These are phyloP conservation scores for Cryptus viduatorius DNA, from an alignment of 2,888 invertebrate genomes.

Conservation along the genomic window DNA sequence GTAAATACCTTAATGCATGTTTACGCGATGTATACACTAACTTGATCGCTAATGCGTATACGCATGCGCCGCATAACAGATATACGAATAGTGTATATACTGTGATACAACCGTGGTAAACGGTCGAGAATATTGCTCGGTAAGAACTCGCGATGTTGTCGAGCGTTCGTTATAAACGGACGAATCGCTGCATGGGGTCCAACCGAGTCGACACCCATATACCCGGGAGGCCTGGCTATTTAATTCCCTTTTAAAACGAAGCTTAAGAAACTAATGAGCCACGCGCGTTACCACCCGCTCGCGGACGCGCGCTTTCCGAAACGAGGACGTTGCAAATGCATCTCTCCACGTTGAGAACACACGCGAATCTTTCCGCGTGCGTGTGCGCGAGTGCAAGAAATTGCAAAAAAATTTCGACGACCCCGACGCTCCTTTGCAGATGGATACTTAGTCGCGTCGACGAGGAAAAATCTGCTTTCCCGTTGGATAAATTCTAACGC, in stretches of 20 bases:
- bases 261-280: slow-evolving; percentile 80
- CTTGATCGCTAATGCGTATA: slow-evolving; percentile 3
- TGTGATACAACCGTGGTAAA: slow-evolving; percentile 4
- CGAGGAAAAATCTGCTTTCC: background rate
- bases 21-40: slow-evolving; percentile 48
- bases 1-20: slow-evolving; percentile 60
- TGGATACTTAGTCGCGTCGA: background rate
- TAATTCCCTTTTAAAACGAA: slow-evolving; percentile 79
- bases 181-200: slow-evolving; percentile 79
- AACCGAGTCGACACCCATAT: slow-evolving; percentile 79
- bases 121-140: slow-evolving; percentile 43
- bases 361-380: background rate
- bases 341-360: slow-evolving; percentile 67
- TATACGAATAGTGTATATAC: background rate
- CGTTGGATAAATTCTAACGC: background rate
- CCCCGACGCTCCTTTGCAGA: background rate
- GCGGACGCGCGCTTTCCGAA: slow-evolving; percentile 53
- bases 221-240: slow-evolving; percentile 76
- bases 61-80: background rate
- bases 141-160: slow-evolving; percentile 70
- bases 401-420: slow-evolving; percentile 4
- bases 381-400: background rate
- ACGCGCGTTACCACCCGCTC: slow-evolving; percentile 76
- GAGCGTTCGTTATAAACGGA: slow-evolving; percentile 79
- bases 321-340: slow-evolving; percentile 77